These are phyloP conservation scores for Todus mexicanus DNA, from an alignment of 2,797 vertebrate genomes.

Conservation along the genomic window DNA sequence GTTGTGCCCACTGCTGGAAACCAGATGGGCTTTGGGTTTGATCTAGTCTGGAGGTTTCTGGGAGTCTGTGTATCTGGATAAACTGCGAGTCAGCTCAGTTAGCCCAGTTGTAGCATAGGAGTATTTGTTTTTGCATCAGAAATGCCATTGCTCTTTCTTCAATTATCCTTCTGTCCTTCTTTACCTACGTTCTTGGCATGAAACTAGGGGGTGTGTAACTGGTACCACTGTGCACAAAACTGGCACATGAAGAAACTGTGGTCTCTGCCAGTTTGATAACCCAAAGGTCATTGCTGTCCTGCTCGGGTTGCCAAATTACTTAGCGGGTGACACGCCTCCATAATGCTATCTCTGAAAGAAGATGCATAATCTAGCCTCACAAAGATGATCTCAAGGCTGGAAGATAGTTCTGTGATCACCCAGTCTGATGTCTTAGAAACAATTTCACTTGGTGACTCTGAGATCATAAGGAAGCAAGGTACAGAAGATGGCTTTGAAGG, in stretches of 20 bases:
- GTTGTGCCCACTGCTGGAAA: neutral
- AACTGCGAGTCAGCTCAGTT: neutral
- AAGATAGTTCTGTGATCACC: neutral
- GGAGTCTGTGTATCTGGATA: neutral
- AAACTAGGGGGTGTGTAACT: neutral
- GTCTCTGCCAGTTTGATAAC: neutral
- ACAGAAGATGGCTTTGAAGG: neutral
- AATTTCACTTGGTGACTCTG: neutral
- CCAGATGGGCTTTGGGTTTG: neutral
- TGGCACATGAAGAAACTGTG: fast-evolving
- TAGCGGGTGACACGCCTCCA: neutral
- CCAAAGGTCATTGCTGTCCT: neutral
- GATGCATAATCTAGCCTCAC: neutral
- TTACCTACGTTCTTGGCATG: neutral
- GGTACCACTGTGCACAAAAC: neutral
- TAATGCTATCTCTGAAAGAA: neutral
- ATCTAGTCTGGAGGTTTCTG: neutral
- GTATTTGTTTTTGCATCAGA: neutral
- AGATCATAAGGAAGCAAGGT: neutral
- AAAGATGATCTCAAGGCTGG: neutral
- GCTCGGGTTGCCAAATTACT: neutral
- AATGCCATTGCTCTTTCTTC: neutral
- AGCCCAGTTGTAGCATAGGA: neutral
- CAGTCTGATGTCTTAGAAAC: neutral
- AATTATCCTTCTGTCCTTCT: neutral